Conservation (phyloP, 2,888 invertebrate species). For the Tenthredo mesomela region DNA sequence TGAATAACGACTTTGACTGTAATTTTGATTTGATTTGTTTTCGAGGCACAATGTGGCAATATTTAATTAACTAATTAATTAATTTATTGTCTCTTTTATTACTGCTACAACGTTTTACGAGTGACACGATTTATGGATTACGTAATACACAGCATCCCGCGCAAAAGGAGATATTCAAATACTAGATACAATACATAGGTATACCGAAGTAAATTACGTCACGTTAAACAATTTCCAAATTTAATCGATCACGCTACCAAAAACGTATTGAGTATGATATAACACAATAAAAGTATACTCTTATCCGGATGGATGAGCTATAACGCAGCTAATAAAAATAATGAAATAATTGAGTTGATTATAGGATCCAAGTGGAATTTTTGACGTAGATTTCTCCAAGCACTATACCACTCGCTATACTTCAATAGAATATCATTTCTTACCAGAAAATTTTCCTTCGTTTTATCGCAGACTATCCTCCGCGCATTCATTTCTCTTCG, state of each 20-base stretch:
- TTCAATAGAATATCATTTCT: neutral
- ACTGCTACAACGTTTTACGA: neutral
- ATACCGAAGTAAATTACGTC: neutral
- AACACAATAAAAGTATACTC: neutral
- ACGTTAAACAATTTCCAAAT: neutral
- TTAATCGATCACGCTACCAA: neutral
- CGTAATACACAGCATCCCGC: neutral
- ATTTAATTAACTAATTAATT: no score
- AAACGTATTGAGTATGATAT: neutral
- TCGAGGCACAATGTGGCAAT: no score
- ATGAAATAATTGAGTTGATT: conserved; percentile 17
- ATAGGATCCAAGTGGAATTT: neutral
- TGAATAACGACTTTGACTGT: no score
- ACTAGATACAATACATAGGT: neutral
- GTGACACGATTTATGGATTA: neutral
- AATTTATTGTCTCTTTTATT: neutral
- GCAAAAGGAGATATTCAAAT: conserved; percentile 21
- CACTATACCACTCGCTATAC: neutral
- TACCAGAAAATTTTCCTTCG: neutral
- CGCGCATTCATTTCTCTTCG: conserved; percentile 2
- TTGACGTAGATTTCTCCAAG: neutral
- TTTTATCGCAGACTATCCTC: neutral
- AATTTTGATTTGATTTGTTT: neutral
- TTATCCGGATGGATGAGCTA: neutral
- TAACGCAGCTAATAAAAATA: conserved; percentile 10